Evolutionary conservation across 1,140 invertebrate genomes (phyloP), one percentile per base, ranked within the genome.

Genomic region (Hycleus cichorii): DNA sequence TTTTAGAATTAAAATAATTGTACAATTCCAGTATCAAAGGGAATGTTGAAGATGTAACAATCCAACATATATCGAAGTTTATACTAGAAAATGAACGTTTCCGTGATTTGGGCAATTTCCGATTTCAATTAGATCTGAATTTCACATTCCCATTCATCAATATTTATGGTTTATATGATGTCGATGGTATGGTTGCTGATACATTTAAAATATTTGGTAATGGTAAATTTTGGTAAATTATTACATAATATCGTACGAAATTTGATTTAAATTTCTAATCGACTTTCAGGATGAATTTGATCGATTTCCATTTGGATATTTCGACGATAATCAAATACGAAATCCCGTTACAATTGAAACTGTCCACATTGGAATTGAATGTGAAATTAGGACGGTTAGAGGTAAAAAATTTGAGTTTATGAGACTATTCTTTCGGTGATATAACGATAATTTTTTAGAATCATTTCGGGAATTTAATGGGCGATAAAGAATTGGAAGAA

Each of bases 1-100:
- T 47, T 26, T 39, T n/a, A 7, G 4, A 49, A 53, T 47, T 39
- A 27, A 47, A 53, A 53, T 46, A 24, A 10, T 52, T 52, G 42
- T 45, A 43, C 49, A 10, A 43, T 65, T 52, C 49, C 44, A 68
- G 71, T 47, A 57, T 72, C 45, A 64, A 67, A 49, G 71, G 71
- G 44, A 69, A 65, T 43, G 64, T 67, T 38, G 62, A 70, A 40
- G 61, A 73, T 42, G 54, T 73, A 27, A 68, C 65, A 50, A 63
- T 73, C 26, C 64, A 57, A 40, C 66, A 72, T 50, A 64, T 73
- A 32, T 73, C 72, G 8, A 70, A 71, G 58, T 73, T 73, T 53
- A 54, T 61, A 7, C 48, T 72, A 11, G 70, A 72, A 47, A 62
- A 73, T 47, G 68, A 64, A 52, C 58, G 48, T 49, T 65, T 69